Conservation (phyloP, 1,140 invertebrate species). For the Lepidotrigona ventralis region DNA sequence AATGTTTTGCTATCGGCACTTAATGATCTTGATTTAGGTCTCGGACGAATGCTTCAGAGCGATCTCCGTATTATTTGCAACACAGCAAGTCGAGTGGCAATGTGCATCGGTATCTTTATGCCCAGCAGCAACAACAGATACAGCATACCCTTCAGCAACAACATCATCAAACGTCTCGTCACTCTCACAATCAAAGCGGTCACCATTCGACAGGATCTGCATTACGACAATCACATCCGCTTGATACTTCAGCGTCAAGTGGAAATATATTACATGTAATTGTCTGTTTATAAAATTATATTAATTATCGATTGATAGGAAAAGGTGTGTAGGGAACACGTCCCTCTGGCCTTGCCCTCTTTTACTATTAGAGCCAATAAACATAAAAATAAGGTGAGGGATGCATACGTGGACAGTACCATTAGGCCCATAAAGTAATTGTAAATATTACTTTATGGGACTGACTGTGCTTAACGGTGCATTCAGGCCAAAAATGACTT, state of each 20-base stretch:
- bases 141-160: slow-evolving; percentile 70
- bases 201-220: slow-evolving; percentile 75
- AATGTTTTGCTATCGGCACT: background rate
- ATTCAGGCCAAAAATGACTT: no score
- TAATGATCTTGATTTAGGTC: slow-evolving; percentile 74
- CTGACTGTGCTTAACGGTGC: no score
- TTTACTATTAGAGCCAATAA: no score
- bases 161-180: slow-evolving; percentile 70
- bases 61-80: slow-evolving; percentile 77
- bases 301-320: background rate
- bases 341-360: no score
- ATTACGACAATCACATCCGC: slow-evolving; percentile 72
- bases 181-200: slow-evolving; percentile 65
- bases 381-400: no score
- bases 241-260: slow-evolving; percentile 84
- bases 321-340: no score
- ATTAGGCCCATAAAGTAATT: no score
- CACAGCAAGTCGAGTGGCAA: slow-evolving; percentile 84
- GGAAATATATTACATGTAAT: slow-evolving; percentile 85
- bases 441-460: no score
- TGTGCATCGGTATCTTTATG: slow-evolving; percentile 78
- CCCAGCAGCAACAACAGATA: slow-evolving; percentile 77
- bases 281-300: background rate
- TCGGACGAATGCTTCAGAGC: slow-evolving; percentile 71
- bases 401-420: no score